Evolutionary conservation across 2,113 vertebrate species (phyloP).

Genomic region (Lichenostomus cassidix): DNA sequence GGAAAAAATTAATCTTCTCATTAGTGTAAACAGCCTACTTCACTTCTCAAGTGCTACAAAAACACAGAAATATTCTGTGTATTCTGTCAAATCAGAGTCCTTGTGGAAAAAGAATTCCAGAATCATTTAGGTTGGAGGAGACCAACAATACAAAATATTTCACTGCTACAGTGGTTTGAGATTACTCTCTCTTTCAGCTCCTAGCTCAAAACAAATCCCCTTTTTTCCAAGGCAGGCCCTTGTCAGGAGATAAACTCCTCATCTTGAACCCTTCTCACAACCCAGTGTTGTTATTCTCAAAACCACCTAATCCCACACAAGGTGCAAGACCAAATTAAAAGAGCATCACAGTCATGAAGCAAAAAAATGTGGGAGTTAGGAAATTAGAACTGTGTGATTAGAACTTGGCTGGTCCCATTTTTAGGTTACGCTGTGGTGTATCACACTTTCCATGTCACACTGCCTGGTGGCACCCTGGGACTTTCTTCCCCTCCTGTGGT

Average conservation of each 20-base stretch:
- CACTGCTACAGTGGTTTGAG: not conserved
- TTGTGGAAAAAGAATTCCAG: not conserved
- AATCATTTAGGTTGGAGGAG: not conserved
- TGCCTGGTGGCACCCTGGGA: not conserved
- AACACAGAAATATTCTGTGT: not conserved
- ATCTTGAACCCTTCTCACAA: not conserved
- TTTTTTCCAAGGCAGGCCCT: not conserved
- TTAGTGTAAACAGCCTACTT: not conserved
- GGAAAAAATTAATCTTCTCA: not conserved
- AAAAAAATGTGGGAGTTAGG: not conserved
- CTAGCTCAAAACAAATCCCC: not conserved
- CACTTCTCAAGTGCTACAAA: not conserved
- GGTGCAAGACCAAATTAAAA: not conserved
- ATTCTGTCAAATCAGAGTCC: not conserved
- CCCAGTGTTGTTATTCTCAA: not conserved
- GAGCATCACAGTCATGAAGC: not conserved
- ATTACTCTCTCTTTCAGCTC: not conserved
- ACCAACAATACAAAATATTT: not conserved
- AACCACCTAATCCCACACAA: not conserved
- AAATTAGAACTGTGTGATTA: not conserved
- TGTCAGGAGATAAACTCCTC: not conserved
- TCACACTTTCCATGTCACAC: not conserved
- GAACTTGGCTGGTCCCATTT: not conserved
- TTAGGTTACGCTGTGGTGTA: not conserved
- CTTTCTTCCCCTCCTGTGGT: not conserved